phyloP scores from a whole-genome alignment of 2,888 invertebrate genomes.

The Halictus quadricinctus region DNA sequence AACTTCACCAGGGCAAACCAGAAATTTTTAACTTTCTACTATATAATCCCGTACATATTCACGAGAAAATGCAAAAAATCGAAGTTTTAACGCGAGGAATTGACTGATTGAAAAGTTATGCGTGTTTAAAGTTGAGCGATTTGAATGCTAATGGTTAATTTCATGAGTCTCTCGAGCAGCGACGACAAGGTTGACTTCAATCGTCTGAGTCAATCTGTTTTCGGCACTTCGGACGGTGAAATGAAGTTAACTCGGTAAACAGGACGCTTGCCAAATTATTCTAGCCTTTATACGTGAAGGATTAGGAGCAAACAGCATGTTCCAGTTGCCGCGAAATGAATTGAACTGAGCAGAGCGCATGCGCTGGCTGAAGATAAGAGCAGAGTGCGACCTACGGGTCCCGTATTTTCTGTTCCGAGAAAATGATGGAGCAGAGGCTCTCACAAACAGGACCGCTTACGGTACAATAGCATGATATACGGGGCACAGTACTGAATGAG shows the following conservation, averaged over 20 bases:
- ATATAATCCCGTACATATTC: no score
- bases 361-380: not conserved
- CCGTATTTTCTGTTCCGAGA: not conserved
- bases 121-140: no score
- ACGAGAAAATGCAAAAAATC: no score
- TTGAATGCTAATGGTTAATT: not conserved
- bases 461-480: constrained; percentile 11
- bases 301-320: constrained; percentile 4
- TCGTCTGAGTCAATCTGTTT: not conserved
- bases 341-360: not conserved
- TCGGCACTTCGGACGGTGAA: not conserved
- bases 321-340: constrained; percentile 6
- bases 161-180: not conserved
- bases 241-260: constrained; percentile 1
- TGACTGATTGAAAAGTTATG: no score
- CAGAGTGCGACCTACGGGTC: not conserved
- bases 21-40: no score
- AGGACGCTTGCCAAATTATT: not conserved
- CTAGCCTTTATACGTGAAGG: not conserved
- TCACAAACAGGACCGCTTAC: not conserved
- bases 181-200: not conserved
- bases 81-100: no score
- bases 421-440: constrained; percentile 17
- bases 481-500: not conserved
- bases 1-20: no score